Evolutionary conservation across 2,888 invertebrate species (phyloP), one percentile per base, ranked within the genome.

Genomic region (Acanthoscelides obtectus): DNA sequence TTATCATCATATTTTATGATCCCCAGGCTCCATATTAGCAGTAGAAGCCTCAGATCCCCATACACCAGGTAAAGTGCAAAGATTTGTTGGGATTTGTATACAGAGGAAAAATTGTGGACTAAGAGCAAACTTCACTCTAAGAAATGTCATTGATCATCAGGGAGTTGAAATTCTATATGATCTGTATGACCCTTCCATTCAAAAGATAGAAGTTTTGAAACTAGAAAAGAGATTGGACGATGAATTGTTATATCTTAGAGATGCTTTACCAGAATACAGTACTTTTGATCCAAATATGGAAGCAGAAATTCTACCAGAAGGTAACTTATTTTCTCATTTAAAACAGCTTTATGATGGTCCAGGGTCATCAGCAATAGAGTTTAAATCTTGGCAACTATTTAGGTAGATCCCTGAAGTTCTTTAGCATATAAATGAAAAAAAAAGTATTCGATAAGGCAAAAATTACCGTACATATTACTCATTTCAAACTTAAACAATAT

Each of bases 21-120:
- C 75, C 87, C 25, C 82, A 94, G 94, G 98, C 19, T 94, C 95
- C 25, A 91, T 98, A 73, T 79, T 99, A 82, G 94, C 96, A 45
- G 96, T 98, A 0, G 94, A 93, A 1, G 91, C 93, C 75, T 91
- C 97, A 0, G 97, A 98, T 84, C 89, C 88, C 3, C 94, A 96
- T 87, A 90, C 96, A 1, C 91, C 94, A 25, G 93, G 92, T 68
- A 97, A 97, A 86, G 87, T 89, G 0, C 95, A 92, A 80, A 90
- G 92, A 81, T 97, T 98, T 88, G 92, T 97, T 64, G 98, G 99
- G 2, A 97, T 99, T 80, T 99, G 99, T 82, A 98, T 98, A 78
- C 89, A 94, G 77, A 88, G 97, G 70, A 90, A 89, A 77, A 93
- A 94, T 1, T 89, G 91, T 81, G 99, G 98, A 0, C 87, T 99